Percentiles rank a stretch among this genome's conserved stretches.
Conservation (phyloP, 2,888 invertebrate genomes). For the Amitus sp. region DNA sequence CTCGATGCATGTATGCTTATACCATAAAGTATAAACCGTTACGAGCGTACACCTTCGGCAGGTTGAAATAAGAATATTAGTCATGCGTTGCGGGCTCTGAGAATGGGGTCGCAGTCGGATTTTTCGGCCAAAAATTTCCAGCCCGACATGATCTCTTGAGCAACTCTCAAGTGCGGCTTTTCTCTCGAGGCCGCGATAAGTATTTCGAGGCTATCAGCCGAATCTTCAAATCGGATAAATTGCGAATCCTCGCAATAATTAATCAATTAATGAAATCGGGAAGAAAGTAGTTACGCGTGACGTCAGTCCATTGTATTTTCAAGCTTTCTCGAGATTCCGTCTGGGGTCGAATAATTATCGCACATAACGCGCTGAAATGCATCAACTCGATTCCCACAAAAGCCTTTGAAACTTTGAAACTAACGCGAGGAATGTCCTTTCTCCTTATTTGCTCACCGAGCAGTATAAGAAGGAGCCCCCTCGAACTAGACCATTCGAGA, state of each 20-base stretch:
- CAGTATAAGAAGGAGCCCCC: no score
- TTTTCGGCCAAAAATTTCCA: background rate
- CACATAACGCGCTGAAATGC: conserved; percentile 5
- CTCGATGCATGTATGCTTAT: no score
- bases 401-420: conserved; percentile 12
- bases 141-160: no score
- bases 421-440: conserved; percentile 12
- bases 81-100: conserved; percentile 2
- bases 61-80: conserved; percentile 8
- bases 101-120: conserved; percentile 5
- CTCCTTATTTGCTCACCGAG: conserved; percentile 10
- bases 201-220: no score
- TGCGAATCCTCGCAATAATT: no score
- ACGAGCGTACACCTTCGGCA: conserved; percentile 10
- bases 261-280: no score
- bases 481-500: conserved; percentile 3
- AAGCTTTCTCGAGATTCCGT: conserved; percentile 9
- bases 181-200: no score
- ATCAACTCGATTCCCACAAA: conserved; percentile 10
- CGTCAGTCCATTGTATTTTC: conserved; percentile 2
- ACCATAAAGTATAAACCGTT: conserved; percentile 5
- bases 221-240: no score
- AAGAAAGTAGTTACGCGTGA: no score
- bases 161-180: no score
- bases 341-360: background rate